phyloP scores from a whole-genome alignment of 2,888 invertebrate genomes.

The Eurytoma adleriae region DNA sequence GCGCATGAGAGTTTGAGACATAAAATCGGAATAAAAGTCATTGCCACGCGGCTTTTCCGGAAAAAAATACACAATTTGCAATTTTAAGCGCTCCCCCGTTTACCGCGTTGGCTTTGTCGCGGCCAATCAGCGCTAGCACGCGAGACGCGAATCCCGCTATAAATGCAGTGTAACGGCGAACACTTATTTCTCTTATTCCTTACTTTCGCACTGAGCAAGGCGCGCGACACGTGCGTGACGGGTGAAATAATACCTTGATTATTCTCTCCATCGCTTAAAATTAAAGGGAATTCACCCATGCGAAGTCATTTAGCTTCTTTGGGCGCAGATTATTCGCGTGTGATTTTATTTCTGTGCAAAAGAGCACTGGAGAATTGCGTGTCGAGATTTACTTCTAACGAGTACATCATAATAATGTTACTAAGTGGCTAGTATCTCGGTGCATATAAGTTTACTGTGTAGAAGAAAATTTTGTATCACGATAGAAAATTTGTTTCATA shows the following conservation, averaged over 20 bases:
- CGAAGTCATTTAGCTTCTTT: background rate
- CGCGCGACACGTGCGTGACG: slow-evolving; percentile 1
- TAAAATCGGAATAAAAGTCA: no score
- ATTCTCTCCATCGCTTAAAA: background rate
- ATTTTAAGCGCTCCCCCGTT: background rate
- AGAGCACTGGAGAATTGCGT: no score
- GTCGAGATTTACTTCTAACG: no score
- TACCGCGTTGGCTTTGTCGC: background rate
- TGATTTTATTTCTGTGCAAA: no score
- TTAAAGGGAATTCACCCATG: background rate
- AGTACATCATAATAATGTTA: no score
- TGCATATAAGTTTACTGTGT: no score
- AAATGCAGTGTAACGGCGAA: background rate
- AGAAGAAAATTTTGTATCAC: no score
- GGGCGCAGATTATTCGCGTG: background rate
- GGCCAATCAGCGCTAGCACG: background rate
- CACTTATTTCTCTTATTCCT: slow-evolving; percentile 20
- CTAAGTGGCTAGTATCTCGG: no score
- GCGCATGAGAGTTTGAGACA: background rate
- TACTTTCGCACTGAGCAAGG: slow-evolving; percentile 12
- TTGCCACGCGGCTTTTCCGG: no score
- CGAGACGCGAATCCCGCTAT: slow-evolving; percentile 10
- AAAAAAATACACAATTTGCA: background rate
- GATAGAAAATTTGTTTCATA: no score
- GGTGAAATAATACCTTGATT: background rate